phyloP scores from a whole-genome alignment of 2,113 vertebrate genomes.

The Ivindomyrus marchei region DNA sequence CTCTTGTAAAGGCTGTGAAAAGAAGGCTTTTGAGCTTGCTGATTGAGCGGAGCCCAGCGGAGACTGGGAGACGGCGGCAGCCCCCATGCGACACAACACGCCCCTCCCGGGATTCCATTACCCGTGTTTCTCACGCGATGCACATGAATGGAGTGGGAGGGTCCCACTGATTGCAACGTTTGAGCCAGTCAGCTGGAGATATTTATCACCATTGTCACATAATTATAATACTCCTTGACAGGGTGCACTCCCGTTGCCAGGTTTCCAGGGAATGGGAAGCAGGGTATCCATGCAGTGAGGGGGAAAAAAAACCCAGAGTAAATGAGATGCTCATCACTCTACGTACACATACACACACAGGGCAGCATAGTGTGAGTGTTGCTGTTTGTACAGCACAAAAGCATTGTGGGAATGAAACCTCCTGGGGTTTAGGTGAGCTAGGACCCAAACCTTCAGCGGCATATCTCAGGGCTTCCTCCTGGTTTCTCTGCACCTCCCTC shows the following conservation, averaged over 20 bases:
- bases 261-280: background rate
- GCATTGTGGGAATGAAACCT: background rate
- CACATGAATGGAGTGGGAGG: background rate
- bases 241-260: background rate
- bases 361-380: background rate
- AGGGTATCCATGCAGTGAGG: background rate
- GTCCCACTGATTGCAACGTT: background rate
- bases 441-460: background rate
- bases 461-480: background rate
- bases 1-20: background rate
- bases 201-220: conserved; percentile 7
- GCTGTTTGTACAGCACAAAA: background rate
- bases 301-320: background rate
- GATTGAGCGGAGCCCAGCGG: background rate
- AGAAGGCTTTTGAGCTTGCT: background rate
- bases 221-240: conserved; percentile 3
- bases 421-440: background rate
- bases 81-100: background rate
- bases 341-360: background rate
- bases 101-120: background rate
- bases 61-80: background rate
- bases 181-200: background rate
- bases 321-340: background rate
- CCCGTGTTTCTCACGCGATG: background rate
- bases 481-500: background rate